These are phyloP conservation scores for Knipowitschia caucasica DNA, from an alignment of 2,797 vertebrate species.

Conservation along the genomic window DNA sequence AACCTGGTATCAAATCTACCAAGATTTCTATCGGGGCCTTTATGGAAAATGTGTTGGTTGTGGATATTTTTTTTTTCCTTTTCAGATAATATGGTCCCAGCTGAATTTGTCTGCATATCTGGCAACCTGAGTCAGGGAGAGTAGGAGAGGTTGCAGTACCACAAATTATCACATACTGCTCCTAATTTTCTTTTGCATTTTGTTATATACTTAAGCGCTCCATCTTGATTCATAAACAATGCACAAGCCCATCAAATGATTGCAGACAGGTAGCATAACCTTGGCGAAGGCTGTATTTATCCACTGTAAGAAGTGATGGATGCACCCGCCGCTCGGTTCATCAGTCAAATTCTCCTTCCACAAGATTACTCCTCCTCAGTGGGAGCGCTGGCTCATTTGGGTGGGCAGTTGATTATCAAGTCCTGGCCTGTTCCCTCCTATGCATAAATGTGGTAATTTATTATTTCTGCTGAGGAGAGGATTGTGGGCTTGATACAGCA, in stretches of 20 bases:
- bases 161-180: too few relatives aligned
- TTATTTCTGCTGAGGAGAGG: slow-evolving; percentile 42
- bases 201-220: neutral
- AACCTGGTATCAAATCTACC: too few relatives aligned
- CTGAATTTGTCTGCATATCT: too few relatives aligned
- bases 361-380: slow-evolving; percentile 56
- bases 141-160: too few relatives aligned
- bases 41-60: too few relatives aligned
- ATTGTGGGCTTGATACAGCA: slow-evolving; percentile 1
- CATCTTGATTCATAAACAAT: slow-evolving; percentile 15
- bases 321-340: slow-evolving; percentile 52
- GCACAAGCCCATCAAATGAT: slow-evolving; percentile 15
- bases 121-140: too few relatives aligned
- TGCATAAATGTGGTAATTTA: slow-evolving; percentile 35
- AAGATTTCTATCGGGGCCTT: too few relatives aligned
- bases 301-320: slow-evolving; percentile 50
- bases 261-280: slow-evolving; percentile 31
- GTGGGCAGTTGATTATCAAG: slow-evolving; percentile 57
- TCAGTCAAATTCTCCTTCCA: slow-evolving; percentile 63
- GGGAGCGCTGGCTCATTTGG: slow-evolving; percentile 47
- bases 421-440: slow-evolving; percentile 22
- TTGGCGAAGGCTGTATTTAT: slow-evolving; percentile 35
- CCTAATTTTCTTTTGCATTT: too few relatives aligned
- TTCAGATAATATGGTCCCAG: too few relatives aligned
- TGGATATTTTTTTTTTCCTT: too few relatives aligned